phyloP scores from a whole-genome alignment of 1,140 invertebrate genomes.

The Pseudomyrmex sp. region DNA sequence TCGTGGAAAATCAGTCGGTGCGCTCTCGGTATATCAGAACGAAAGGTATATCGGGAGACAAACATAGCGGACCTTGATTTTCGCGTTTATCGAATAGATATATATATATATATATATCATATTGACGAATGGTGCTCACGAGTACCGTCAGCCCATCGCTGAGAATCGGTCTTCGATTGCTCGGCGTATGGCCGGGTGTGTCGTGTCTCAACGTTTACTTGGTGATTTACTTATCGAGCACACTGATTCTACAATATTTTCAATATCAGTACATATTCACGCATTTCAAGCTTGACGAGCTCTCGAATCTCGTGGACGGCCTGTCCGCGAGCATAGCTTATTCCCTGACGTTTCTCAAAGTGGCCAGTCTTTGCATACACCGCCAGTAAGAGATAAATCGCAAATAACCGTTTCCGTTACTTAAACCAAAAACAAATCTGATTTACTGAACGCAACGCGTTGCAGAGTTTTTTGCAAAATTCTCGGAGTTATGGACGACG shows the following conservation, averaged over 20 bases:
- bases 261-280: slow-evolving; percentile 29
- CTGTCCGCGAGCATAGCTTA: background rate
- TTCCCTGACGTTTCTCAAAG: slow-evolving; percentile 22
- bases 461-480: slow-evolving; percentile 25
- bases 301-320: slow-evolving; percentile 31
- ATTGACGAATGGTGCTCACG: background rate
- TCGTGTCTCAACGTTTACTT: background rate
- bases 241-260: slow-evolving; percentile 18
- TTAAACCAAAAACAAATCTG: too few relatives aligned
- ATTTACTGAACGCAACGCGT: background rate
- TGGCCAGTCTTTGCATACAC: slow-evolving; percentile 14
- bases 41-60: background rate
- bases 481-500: background rate
- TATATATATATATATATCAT: too few relatives aligned
- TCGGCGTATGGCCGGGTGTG: slow-evolving; percentile 20
- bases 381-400: slow-evolving; percentile 29
- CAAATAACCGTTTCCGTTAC: too few relatives aligned
- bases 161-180: background rate
- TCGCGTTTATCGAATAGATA: background rate
- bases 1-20: background rate
- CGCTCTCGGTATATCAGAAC: background rate
- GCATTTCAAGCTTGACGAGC: background rate
- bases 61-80: background rate
- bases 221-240: background rate
- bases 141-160: slow-evolving; percentile 4